A percentile compares a stretch with the other conserved stretches of the same genome.
Conservation (phyloP, 2,113 vertebrate species). For the Vimba vimba region DNA sequence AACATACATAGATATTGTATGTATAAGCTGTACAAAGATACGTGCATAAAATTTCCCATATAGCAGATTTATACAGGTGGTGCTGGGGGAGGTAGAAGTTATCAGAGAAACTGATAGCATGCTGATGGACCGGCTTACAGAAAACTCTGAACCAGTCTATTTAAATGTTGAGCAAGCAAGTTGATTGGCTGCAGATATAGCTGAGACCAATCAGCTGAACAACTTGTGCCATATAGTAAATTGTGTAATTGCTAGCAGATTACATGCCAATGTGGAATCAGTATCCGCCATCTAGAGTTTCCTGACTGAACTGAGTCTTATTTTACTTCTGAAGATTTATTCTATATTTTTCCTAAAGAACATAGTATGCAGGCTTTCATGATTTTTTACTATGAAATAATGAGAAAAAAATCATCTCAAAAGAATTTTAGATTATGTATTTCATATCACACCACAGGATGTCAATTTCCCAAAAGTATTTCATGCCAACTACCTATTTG, state of each 20-base stretch:
- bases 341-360: not conserved
- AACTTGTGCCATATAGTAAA: not conserved
- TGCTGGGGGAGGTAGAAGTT: not conserved
- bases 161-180: not conserved
- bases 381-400: not conserved
- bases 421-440: not conserved
- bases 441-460: not conserved
- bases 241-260: not conserved
- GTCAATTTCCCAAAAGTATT: not conserved
- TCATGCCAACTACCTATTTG: not conserved
- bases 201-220: not conserved
- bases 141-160: not conserved
- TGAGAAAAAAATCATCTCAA: not conserved
- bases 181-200: not conserved
- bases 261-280: not conserved
- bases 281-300: not conserved
- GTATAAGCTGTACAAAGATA: not conserved
- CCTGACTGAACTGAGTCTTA: not conserved
- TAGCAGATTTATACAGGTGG: not conserved
- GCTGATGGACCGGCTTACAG: not conserved
- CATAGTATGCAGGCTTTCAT: not conserved
- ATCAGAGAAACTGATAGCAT: not conserved
- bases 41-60: not conserved
- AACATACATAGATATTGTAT: not conserved
- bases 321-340: too few species aligned